Base-by-base conservation (phyloP, 2,888 invertebrate species). In the Drosophila niveifrons region DNA sequence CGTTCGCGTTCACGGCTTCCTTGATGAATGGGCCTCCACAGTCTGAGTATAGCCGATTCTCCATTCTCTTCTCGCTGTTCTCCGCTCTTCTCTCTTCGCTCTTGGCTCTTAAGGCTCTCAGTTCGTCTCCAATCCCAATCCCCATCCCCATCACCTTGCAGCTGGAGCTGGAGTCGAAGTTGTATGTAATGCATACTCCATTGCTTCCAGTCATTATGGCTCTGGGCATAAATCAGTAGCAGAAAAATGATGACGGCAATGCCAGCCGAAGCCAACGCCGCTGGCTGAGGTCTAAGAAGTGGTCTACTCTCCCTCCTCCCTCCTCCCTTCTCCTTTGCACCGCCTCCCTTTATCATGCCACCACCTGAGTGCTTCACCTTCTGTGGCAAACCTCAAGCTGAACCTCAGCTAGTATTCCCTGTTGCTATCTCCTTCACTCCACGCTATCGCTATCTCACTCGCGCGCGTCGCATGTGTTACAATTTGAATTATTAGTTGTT, bases 171-270 rank as follows among this genome's bases (percentile, higher is more conserved):
- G 23, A 23, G 23, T 23, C 23, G 23, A 23, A 23, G 23, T 66
- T 58, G 57, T 55, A 59, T 79, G 82, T 75, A 82, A 84, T 77
- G 75, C 80, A 85, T 80, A 85, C 80, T 83, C 86, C 78, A 83
- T 83, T 83, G 82, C 82, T 78, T 86, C 71, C 73, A 78, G 81
- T 80, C 86, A 80, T 86, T 82, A 82, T 78, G 73, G 69, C 70
- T 66, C 8, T 57, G 72, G 72, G 82, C 82, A 82, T 84, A 82
- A 78, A 78, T 78, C 78, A 78, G 78, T 75, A 64, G 78, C 71
- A 78, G 36, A 78, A 78, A 77, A 75, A 76, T 72, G 56, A 76
- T 76, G 76, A 68, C 59, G 74, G 69, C 59, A 51, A 36, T 36
- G 36, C n/a, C 34, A 34, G 34, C 23, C 23, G 23, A 23, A 23